Evolutionary conservation across 2,113 vertebrate genomes (phyloP).

Genomic region (Paedocypris sp.): DNA sequence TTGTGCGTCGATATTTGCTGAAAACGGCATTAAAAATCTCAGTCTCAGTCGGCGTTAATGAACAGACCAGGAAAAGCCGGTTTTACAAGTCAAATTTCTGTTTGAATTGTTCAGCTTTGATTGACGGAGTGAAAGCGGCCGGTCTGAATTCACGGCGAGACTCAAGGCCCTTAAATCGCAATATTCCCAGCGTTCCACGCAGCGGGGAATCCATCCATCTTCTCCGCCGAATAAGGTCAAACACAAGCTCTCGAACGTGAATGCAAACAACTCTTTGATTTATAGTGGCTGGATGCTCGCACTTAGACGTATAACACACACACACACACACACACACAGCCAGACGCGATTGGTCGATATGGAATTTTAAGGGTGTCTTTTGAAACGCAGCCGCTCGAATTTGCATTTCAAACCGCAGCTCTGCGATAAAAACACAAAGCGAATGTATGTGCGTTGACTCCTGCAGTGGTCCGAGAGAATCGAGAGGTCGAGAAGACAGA

Average conservation of each 20-base stretch:
- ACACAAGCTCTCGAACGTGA: conserved; percentile 28
- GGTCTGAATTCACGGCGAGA: not conserved
- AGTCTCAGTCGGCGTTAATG: not conserved
- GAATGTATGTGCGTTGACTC: conserved; percentile 6
- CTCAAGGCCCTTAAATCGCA: conserved; percentile 1
- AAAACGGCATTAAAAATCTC: not conserved
- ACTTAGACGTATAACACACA: conserved; percentile 1
- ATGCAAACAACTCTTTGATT: conserved; percentile 30
- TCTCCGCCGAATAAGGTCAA: conserved; percentile 29
- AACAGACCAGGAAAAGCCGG: no score
- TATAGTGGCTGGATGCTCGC: conserved; percentile 11
- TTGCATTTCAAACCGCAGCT: conserved; percentile 19
- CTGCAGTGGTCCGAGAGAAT: conserved; percentile 22
- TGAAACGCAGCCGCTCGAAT: conserved; percentile 40
- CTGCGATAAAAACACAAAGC: not conserved
- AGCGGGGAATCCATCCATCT: conserved; percentile 29
- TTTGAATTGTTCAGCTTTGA: not conserved
- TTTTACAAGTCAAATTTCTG: not conserved
- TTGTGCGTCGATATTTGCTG: not conserved
- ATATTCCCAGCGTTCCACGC: not conserved
- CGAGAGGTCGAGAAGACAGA: conserved; percentile 59
- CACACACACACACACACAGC: conserved; percentile 1
- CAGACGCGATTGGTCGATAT: conserved; percentile 15
- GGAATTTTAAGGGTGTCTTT: conserved; percentile 17
- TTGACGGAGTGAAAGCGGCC: conserved; percentile 2